Evolutionary conservation across 2,797 vertebrate species (phyloP), one percentile per base, ranked within the genome.

Genomic region (Synaphobranchus kaupii): DNA sequence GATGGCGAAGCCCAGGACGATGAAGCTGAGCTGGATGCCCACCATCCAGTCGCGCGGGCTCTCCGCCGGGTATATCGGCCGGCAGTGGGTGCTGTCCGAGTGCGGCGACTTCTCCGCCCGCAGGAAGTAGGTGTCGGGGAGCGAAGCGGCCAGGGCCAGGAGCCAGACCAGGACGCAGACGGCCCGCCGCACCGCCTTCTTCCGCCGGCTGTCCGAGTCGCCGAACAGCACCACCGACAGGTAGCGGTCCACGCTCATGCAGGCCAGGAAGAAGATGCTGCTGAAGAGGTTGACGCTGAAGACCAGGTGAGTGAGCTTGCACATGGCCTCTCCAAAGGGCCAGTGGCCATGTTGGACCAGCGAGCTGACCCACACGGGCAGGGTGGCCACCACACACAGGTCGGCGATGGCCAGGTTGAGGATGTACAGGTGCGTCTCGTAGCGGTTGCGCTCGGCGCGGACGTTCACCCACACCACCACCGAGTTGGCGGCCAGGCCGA

Each of bases 161-260:
- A 99, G 95, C 98, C 98, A 99, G 89, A 98, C 97, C 68, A 97
- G 94, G 10, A 96, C 66, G 1, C 98, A 99, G 12, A 95, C 96
- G 0, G 90, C 86, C 0, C 95, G 94, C 4, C 98, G 97, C 31
- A 94, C 93, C 80, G 93, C 87, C 94, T 95, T 97, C 90, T 93
- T 96, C 60, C 84, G 89, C 0, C 89, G 87, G 60, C 92, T 93
- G 4, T 96, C 92, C 54, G 94, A 94, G 56, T 92, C 90, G 39
- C 92, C 90, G 50, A 95, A 95, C 86, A 93, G 92, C 7, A 90
- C 93, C 52, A 98, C 93, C 0, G 96, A 97, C 9, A 99, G 92
- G 91, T 99, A 99, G 78, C 98, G 97, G 93, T 99, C 98, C 89
- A 98, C 96, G 0, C 98, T 99, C 98, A 99, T 99, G 94, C 98